Base-by-base conservation (phyloP, 2,113 vertebrate genomes). In the Tachuris rubrigastra region DNA sequence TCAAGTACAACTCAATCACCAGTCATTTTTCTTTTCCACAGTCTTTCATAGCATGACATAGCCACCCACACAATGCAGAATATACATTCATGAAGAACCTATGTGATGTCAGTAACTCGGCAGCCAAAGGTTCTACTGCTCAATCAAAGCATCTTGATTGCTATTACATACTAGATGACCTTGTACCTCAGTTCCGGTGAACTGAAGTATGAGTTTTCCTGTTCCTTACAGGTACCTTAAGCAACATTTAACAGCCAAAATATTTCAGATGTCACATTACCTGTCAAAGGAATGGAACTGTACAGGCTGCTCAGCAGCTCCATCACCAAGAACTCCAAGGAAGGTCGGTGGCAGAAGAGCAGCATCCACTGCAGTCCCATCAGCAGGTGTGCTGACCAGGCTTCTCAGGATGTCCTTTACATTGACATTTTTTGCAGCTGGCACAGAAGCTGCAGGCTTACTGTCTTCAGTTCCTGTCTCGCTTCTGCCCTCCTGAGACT, bases 331-430 rank as follows among this genome's bases (percentile, higher is more conserved):
- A 31, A 97, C 86, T 47, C 99, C 99, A 8, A 99, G 97, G 92
- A 99, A 99, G 17, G 98, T 0, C 9, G 99, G 98, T 1, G 98
- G 98, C 92, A 99, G 97, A 56, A 99, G 97, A 71, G 97, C 93
- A 35, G 99, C 94, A 72, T 99, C 99, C 90, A 98, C 98, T 18
- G 97, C 92, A 79, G 98, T 73, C 53, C 98, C 99, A 73, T 99
- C 99, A 52, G 98, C 96, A 13, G 98, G 98, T 10, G 96, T 81
- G 93, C 98, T 99, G 59, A 99, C 99, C 35, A 99, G 97, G 96
- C 99, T 99, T 85, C 99, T 98, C 81, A 99, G 98, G 86, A 99
- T 99, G 95, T 99, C 99, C 96, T 99, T 99, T 49, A 99, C 98
- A 0, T 98, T 99, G 87, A 99, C 99, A 52, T 99, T 99, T 97